Conservation (phyloP, 2,113 vertebrate species). For the Catharus bicknelli region DNA sequence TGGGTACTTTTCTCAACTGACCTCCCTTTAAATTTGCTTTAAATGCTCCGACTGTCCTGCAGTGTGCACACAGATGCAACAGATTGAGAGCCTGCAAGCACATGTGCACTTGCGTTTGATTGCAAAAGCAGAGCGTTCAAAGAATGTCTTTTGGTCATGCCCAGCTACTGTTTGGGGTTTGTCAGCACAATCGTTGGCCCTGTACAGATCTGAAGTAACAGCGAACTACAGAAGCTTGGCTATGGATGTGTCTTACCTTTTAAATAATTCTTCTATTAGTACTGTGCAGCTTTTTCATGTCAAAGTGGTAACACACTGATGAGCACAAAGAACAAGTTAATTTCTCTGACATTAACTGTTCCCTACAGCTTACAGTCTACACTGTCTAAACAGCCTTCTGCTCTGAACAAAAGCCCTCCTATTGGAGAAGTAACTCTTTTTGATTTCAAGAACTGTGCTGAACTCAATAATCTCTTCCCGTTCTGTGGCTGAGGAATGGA, state of each 20-base stretch:
- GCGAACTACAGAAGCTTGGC: not conserved
- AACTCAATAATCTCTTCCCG: constrained; percentile 33
- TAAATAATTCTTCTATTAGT: not conserved
- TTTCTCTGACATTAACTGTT: not conserved
- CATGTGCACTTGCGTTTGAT: not conserved
- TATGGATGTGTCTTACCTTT: not conserved
- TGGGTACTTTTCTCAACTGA: not conserved
- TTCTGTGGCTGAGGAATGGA: not conserved
- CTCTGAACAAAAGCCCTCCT: constrained; percentile 41
- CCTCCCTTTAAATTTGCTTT: not conserved
- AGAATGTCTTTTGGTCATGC: not conserved
- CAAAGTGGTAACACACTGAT: not conserved
- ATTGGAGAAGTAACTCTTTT: constrained; percentile 10
- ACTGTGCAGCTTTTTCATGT: not conserved
- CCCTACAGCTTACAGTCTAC: not conserved
- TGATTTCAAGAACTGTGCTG: not conserved
- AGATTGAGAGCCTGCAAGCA: not conserved
- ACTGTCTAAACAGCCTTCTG: not conserved
- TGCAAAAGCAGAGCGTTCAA: not conserved
- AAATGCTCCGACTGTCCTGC: not conserved
- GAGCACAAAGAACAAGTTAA: constrained; percentile 16
- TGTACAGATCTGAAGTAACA: not conserved
- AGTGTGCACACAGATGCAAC: too few species aligned
- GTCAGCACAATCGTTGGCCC: not conserved
- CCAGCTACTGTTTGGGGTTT: not conserved